Conservation (phyloP, 1,140 invertebrate species). For the Galleria mellonella region DNA sequence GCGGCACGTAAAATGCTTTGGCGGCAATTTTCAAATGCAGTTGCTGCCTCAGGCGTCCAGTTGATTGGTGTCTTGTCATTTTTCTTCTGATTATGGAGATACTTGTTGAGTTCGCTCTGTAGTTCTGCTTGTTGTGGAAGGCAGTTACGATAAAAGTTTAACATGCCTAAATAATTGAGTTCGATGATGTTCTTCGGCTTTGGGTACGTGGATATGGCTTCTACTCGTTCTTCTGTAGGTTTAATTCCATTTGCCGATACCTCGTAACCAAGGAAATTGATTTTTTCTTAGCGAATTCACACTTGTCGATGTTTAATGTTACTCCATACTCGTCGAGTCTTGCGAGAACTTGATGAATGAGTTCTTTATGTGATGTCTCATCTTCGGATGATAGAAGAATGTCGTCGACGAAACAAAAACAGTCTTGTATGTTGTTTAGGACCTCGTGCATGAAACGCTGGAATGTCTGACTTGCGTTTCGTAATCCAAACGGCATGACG, state of each 20-base stretch:
- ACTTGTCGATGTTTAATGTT: neutral
- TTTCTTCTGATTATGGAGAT: conserved; percentile 30
- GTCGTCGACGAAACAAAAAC: neutral
- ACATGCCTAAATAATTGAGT: neutral
- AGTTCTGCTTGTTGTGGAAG: conserved; percentile 9
- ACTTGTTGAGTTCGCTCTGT: conserved; percentile 21
- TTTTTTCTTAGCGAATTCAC: neutral
- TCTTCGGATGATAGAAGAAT: neutral
- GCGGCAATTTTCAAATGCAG: conserved; percentile 23
- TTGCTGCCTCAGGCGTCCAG: conserved; percentile 11
- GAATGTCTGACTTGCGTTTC: too few relatives aligned
- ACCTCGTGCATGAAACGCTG: neutral
- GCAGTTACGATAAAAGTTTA: neutral
- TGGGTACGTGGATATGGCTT: neutral
- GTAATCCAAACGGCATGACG: neutral
- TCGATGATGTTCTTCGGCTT: neutral
- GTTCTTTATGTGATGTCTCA: neutral
- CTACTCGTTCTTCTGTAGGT: neutral
- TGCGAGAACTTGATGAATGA: neutral
- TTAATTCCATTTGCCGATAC: neutral
- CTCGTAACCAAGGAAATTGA: neutral
- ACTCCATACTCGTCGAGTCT: neutral
- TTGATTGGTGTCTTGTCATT: conserved; percentile 17
- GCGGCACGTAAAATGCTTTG: conserved; percentile 33
- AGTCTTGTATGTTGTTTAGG: neutral